Evolutionary conservation across 2,113 vertebrate genomes (phyloP).

Genomic region (Aythya baeri): DNA sequence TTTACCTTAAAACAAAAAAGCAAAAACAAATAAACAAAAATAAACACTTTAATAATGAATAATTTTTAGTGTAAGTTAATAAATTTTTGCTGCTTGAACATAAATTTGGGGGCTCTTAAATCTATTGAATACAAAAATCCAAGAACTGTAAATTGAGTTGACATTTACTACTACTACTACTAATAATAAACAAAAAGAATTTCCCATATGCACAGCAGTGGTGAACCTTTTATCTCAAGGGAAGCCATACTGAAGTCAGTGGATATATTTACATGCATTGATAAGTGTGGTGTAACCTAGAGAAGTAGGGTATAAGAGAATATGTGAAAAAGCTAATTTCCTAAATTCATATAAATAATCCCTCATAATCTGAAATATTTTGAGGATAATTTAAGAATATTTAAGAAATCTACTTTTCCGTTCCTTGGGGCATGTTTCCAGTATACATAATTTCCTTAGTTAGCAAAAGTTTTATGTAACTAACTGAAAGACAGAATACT

Average conservation of each 20-base stretch:
- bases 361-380: not conserved
- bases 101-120: not conserved
- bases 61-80: not conserved
- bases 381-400: not conserved
- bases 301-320: not conserved
- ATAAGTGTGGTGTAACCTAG: not conserved
- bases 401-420: not conserved
- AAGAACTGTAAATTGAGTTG: not conserved
- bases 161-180: too few species aligned
- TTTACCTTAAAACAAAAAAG: not conserved
- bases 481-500: not conserved
- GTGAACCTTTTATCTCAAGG: not conserved
- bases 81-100: not conserved
- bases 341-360: not conserved
- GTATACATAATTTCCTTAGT: not conserved
- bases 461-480: not conserved
- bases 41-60: not conserved
- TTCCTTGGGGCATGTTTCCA: not conserved
- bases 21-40: too few species aligned
- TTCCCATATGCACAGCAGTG: not conserved
- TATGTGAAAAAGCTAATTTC: not conserved
- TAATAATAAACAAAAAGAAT: too few species aligned
- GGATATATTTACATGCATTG: not conserved
- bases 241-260: not conserved
- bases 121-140: not conserved